phyloP scores from a whole-genome alignment of 2,797 vertebrate genomes.

The Smutsia temminckii region DNA sequence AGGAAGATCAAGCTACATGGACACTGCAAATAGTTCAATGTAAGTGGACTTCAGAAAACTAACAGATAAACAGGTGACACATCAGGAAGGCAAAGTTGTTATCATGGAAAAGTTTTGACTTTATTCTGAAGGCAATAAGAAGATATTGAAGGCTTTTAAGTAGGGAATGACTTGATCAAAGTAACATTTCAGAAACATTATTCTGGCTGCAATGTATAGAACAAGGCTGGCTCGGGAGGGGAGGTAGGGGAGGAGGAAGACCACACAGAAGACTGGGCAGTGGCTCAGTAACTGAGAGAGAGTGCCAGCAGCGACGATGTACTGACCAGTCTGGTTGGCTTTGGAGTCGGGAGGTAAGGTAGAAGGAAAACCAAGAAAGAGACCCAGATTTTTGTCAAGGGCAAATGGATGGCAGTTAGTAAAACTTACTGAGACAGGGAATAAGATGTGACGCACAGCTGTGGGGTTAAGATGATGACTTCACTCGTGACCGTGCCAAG shows the following conservation, averaged over 20 bases:
- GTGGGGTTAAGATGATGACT: background rate
- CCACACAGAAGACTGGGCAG: background rate
- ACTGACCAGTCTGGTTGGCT: background rate
- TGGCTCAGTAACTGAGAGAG: no score
- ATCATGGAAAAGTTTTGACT: background rate
- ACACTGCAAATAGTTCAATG: background rate
- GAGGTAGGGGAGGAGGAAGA: background rate
- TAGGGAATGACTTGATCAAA: background rate
- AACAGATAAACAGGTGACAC: background rate
- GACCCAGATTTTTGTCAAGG: background rate
- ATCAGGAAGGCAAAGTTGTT: background rate
- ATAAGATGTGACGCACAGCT: background rate
- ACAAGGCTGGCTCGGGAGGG: background rate
- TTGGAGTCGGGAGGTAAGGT: background rate
- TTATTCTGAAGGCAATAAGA: constrained; percentile 3
- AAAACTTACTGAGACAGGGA: background rate
- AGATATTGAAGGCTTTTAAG: background rate
- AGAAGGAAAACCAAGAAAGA: constrained; percentile 18
- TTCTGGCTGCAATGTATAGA: background rate
- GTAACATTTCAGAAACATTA: background rate
- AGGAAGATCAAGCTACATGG: background rate
- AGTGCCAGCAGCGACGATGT: no score
- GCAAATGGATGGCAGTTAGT: background rate
- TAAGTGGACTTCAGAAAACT: background rate
- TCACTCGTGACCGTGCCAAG: background rate